Conservation (phyloP, 2,113 vertebrate species). For the Bagarius yarrelli region DNA sequence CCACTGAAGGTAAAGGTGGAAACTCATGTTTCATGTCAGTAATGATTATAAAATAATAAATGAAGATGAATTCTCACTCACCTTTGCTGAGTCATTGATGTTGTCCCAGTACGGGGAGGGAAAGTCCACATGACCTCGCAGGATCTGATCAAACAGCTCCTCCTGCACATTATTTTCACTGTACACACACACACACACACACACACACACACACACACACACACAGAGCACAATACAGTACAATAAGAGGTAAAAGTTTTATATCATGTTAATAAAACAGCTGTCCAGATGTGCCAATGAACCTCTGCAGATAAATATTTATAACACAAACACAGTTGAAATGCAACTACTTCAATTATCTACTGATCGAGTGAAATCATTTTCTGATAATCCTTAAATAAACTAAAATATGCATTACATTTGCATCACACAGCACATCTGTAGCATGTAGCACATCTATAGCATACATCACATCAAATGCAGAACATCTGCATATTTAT, state of each 20-base stretch:
- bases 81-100: slow-evolving; percentile 92
- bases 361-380: neutral
- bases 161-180: slow-evolving; percentile 95
- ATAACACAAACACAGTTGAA: neutral
- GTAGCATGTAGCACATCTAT: too few species aligned
- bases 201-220: neutral
- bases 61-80: slow-evolving; percentile 52
- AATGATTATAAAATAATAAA: neutral
- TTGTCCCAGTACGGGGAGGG: slow-evolving; percentile 98
- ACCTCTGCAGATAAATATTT: neutral
- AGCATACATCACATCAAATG: too few species aligned
- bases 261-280: neutral
- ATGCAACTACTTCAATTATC: neutral
- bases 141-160: slow-evolving; percentile 96
- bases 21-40: neutral
- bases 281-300: neutral
- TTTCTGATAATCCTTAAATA: too few species aligned
- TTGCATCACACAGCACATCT: too few species aligned
- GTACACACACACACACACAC: slow-evolving; percentile 13
- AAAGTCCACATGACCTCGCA: slow-evolving; percentile 87
- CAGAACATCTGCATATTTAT: too few species aligned
- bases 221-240: neutral
- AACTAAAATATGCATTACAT: too few species aligned
- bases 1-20: too few species aligned
- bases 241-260: neutral